These are phyloP conservation scores for Cephalophus harveyi DNA, from an alignment of 2,113 vertebrate genomes.

Conservation along the genomic window DNA sequence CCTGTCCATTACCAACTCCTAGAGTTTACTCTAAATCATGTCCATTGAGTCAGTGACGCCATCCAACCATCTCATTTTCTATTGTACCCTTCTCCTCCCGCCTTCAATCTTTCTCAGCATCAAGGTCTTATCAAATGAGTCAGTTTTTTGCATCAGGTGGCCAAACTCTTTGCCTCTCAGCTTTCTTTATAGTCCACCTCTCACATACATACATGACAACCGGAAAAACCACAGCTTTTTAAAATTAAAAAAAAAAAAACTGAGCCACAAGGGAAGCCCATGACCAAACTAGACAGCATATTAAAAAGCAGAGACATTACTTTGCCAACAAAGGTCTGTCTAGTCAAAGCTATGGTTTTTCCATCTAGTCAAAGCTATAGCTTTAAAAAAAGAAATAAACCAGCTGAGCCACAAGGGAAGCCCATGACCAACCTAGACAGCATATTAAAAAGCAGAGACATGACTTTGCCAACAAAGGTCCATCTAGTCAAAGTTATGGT, in stretches of 20 bases:
- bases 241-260: not conserved
- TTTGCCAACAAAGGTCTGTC: not conserved
- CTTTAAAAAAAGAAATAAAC: not conserved
- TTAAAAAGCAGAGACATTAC: not conserved
- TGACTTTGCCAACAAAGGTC: not conserved
- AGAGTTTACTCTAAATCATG: not conserved
- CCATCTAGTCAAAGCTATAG: not conserved
- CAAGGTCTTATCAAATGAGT: not conserved
- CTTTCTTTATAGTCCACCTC: not conserved
- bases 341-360: not conserved
- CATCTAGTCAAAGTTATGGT: not conserved
- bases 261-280: not conserved
- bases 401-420: not conserved
- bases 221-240: not conserved
- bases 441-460: not conserved
- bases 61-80: not conserved
- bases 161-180: not conserved
- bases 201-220: not conserved
- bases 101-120: not conserved
- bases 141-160: not conserved
- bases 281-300: not conserved
- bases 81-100: not conserved
- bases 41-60: not conserved
- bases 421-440: not conserved
- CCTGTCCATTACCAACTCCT: not conserved